Evolutionary conservation across 2,797 vertebrate genomes (phyloP).

Genomic region (Selene dorsalis): DNA sequence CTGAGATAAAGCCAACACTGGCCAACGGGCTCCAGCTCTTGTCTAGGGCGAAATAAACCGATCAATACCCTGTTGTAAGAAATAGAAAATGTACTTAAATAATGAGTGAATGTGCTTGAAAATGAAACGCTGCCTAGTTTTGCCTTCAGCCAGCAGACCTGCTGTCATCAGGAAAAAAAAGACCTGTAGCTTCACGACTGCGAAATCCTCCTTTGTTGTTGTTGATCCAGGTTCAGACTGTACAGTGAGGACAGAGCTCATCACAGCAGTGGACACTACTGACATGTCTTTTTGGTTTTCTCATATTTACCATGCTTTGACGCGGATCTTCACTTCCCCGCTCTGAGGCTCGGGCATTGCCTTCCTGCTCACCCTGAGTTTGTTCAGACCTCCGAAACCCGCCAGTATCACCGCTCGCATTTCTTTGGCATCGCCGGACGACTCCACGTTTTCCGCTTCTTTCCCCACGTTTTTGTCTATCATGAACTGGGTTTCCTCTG

Average conservation of each 20-base stretch:
- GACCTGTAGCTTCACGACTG: constrained; percentile 73
- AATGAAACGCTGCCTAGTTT: constrained; percentile 18
- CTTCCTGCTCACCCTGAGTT: constrained; percentile 93
- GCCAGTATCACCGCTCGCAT: constrained; percentile 94
- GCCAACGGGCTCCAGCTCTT: not conserved
- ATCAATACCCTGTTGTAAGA: constrained; percentile 1
- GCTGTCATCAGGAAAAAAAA: constrained; percentile 35
- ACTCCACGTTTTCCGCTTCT: constrained; percentile 79
- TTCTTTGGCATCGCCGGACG: constrained; percentile 87
- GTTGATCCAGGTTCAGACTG: not conserved
- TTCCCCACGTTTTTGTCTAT: constrained; percentile 87
- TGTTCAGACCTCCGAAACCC: constrained; percentile 95
- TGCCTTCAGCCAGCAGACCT: constrained; percentile 2
- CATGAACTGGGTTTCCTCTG: constrained; percentile 96
- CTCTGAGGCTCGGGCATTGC: constrained; percentile 94
- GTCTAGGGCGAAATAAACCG: not conserved
- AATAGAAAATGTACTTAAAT: not conserved
- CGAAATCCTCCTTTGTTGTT: constrained; percentile 5
- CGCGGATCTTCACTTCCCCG: constrained; percentile 95
- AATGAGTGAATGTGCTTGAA: constrained; percentile 15
- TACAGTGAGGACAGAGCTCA: not conserved
- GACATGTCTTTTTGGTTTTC: not conserved
- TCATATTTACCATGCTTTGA: constrained; percentile 91
- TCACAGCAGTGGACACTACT: not conserved
- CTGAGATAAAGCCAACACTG: constrained; percentile 27